Evolutionary conservation across 2,113 vertebrate genomes (phyloP).

Genomic region (Sylvilagus bachmani): DNA sequence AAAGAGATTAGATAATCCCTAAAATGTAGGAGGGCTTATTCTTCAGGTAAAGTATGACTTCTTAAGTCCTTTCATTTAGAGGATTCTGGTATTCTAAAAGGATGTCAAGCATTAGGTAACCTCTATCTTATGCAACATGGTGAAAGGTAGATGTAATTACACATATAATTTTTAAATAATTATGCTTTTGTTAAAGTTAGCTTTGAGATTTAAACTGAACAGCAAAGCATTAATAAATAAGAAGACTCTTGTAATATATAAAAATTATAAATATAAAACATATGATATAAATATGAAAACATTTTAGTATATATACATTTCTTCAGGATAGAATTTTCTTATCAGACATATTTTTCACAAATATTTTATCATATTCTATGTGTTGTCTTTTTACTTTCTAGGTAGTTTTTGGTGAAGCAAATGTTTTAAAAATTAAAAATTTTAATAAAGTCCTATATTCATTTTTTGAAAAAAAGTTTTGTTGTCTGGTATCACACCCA

Average conservation of each 20-base stretch:
- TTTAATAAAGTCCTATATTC: not conserved
- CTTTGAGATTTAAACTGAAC: not conserved
- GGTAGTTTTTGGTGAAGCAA: not conserved
- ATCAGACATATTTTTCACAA: not conserved
- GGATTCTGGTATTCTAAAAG: not conserved
- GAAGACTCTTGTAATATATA: not conserved
- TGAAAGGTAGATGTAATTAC: not conserved
- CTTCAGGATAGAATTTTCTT: not conserved
- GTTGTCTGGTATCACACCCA: not conserved
- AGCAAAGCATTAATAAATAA: not conserved
- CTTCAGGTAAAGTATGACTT: not conserved
- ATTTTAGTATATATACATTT: not conserved
- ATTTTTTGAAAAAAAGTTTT: not conserved
- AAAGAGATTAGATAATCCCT: slow-evolving; percentile 1
- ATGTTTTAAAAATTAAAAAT: not conserved
- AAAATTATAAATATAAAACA: not conserved
- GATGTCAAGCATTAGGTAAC: not conserved
- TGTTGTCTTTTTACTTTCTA: not conserved
- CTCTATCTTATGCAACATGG: not conserved
- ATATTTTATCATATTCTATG: not conserved
- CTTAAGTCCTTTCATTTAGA: not conserved
- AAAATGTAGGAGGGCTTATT: not conserved
- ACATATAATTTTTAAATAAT: not conserved
- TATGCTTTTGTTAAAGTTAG: not conserved
- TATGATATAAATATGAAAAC: too few species aligned